These are phyloP conservation scores for Fringilla coelebs DNA, from an alignment of 2,797 vertebrate genomes.

Conservation along the genomic window DNA sequence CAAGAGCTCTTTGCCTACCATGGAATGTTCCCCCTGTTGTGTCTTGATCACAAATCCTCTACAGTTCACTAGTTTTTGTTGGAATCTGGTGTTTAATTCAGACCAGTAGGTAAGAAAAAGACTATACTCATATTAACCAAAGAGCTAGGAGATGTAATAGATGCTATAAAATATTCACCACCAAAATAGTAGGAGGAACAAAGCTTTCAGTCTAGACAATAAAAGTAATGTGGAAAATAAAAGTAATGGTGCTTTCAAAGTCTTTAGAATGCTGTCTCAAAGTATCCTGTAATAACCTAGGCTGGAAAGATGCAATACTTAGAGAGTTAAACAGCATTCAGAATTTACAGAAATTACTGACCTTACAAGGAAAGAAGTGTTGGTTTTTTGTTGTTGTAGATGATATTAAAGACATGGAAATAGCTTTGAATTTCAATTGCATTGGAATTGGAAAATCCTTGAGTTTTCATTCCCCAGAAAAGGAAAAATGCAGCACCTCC, in stretches of 20 bases:
- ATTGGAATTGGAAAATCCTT: not conserved
- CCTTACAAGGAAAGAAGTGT: not conserved
- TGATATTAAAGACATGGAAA: not conserved
- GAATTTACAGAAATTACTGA: not conserved
- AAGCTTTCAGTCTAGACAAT: not conserved
- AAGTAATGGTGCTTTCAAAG: not conserved
- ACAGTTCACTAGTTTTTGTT: not conserved
- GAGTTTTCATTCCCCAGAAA: not conserved
- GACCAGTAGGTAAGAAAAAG: not conserved
- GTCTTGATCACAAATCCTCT: not conserved
- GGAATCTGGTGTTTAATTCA: not conserved
- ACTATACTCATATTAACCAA: not conserved
- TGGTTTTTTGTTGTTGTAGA: not conserved
- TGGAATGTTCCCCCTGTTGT: not conserved
- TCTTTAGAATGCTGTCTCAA: not conserved
- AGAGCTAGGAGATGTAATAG: not conserved
- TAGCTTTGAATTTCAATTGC: not conserved
- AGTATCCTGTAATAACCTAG: not conserved
- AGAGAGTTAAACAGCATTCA: not conserved
- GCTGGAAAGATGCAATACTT: not conserved
- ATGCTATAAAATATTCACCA: not conserved
- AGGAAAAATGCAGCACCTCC: rapidly evolving
- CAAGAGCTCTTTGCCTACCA: not conserved
- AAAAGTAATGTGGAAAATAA: not conserved
- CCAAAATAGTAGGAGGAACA: not conserved